These are phyloP conservation scores for Mythimna impura DNA, from an alignment of 2,888 invertebrate genomes.

Conservation along the genomic window DNA sequence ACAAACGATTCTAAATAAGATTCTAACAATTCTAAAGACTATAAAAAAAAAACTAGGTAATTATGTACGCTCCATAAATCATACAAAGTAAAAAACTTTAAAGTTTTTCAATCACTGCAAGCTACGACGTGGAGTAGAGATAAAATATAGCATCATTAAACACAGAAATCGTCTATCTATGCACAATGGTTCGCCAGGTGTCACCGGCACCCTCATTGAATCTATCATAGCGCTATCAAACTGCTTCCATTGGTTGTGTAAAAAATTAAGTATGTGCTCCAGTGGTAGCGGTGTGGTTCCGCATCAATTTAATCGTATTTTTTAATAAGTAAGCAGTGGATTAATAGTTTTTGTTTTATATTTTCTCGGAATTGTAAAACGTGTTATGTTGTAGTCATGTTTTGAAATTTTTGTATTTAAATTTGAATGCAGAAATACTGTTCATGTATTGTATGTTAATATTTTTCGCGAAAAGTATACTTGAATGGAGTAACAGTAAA, in stretches of 20 bases:
- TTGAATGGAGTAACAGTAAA: conserved; percentile 26
- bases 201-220: conserved; percentile 69
- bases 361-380: background rate
- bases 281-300: conserved; percentile 47
- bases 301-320: conserved; percentile 11
- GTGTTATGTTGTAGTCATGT: conserved; percentile 6
- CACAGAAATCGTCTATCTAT: conserved; percentile 64
- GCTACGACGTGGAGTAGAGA: conserved; percentile 57
- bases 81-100: conserved; percentile 45
- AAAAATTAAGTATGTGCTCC: conserved; percentile 59
- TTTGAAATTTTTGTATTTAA: conserved; percentile 9
- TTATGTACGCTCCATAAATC: conserved; percentile 42
- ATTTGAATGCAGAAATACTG: conserved; percentile 33
- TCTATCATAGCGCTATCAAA: conserved; percentile 73
- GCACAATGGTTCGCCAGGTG: conserved; percentile 66
- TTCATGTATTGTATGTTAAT: conserved; percentile 52
- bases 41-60: conserved; percentile 6
- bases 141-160: conserved; percentile 76
- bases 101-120: conserved; percentile 54
- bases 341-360: background rate
- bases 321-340: background rate
- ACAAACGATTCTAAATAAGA: no score
- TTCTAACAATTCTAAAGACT: background rate
- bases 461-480: conserved; percentile 32
- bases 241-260: conserved; percentile 57